Conservation (phyloP, 2,797 vertebrate species). For the Semotilus atromaculatus region DNA sequence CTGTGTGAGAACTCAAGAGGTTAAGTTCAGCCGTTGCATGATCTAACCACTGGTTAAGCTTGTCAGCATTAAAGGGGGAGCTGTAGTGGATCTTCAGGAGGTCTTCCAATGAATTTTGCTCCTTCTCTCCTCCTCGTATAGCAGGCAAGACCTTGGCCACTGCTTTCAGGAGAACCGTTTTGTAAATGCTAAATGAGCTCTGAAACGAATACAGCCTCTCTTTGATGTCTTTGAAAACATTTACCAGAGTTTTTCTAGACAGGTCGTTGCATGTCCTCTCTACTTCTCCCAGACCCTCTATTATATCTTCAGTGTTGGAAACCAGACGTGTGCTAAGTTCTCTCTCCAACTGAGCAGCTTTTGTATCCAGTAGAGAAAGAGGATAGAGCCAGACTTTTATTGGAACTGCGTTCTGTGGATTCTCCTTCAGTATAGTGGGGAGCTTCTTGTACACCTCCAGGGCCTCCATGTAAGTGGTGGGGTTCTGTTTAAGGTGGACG, state of each 20-base stretch:
- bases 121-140: background rate
- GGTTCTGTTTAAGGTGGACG: fast-evolving
- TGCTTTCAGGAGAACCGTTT: fast-evolving
- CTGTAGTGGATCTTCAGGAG: background rate
- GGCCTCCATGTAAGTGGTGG: background rate
- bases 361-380: background rate
- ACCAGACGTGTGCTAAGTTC: background rate
- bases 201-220: background rate
- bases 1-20: background rate
- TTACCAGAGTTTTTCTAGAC: fast-evolving
- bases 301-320: background rate
- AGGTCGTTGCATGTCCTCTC: background rate
- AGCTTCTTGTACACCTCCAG: background rate
- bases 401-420: background rate
- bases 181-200: fast-evolving
- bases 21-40: background rate
- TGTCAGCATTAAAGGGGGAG: background rate
- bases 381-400: background rate
- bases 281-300: background rate
- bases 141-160: background rate
- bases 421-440: background rate
- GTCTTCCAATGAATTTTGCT: background rate
- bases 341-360: background rate
- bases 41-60: background rate
- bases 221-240: background rate